Base-by-base conservation (phyloP, 1,140 invertebrate species). In the Lordiphosa clarofinis region DNA sequence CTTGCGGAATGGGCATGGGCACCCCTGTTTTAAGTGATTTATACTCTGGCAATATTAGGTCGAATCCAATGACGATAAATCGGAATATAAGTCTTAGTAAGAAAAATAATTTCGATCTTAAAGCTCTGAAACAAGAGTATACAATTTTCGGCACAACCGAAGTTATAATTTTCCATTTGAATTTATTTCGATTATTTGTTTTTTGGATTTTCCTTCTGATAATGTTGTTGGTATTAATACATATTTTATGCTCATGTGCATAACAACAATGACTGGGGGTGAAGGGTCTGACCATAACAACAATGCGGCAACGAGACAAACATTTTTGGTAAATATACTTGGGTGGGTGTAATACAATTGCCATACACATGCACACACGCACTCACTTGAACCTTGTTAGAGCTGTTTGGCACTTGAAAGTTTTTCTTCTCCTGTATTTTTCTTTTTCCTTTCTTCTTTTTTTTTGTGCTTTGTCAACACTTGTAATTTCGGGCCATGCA, bases 231-330 rank as follows among this genome's bases (percentile, higher is more conserved):
- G 48, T 60, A 73, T 73, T 76, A 82, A 82, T 82, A 28, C 24
- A 28, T 28, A 69, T 75, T 84, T 76, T 62, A 73, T 75, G 76
- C 67, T 72, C 62, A 72, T 82, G 67, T 63, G 76, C 63, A 82
- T 65, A 65, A 69, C 55, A 68, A 67, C 62, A 71, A 61, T 38
- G 31, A 24, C 13, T n/a, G n/a, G n/a, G 24, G 6, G 24, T 5
- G 2, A 38, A 49, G 33, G 28, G 47, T 5, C 37, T 37, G 40
- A 55, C 42, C 63, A 66, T 52, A 44, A 46, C 63, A 49, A 70
- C 64, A 73, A 55, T 61, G 64, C 43, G 24, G 56, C 52, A 72
- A 59, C 60, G 42, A 70, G 66, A 43, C 39, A 55, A 54, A 56
- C 50, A 53, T 56, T 44, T 56, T 28, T 36, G 13, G 36, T 2